phyloP scores from a whole-genome alignment of 2,888 invertebrate genomes.

The Hedya salicella region DNA sequence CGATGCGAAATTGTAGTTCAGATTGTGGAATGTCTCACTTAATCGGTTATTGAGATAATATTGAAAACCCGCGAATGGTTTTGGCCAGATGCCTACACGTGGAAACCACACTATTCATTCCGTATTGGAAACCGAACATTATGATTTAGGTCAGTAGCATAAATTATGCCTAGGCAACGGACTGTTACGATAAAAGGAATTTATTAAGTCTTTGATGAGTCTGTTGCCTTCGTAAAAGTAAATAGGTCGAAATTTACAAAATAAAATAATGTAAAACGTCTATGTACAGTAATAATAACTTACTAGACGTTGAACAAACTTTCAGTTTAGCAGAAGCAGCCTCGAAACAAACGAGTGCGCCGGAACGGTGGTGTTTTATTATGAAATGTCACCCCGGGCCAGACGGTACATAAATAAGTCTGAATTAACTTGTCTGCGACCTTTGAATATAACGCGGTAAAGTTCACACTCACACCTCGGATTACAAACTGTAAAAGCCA shows the following conservation, averaged over 20 bases:
- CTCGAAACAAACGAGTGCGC: slow-evolving; percentile 58
- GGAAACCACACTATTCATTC: background rate
- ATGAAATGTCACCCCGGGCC: slow-evolving; percentile 79
- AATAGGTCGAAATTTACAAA: slow-evolving; percentile 44
- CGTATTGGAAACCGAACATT: background rate
- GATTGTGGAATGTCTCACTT: slow-evolving; percentile 12
- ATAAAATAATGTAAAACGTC: slow-evolving; percentile 41
- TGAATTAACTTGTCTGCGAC: slow-evolving; percentile 82
- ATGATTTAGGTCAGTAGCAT: background rate
- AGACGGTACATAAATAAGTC: slow-evolving; percentile 82
- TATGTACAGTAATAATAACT: slow-evolving; percentile 55
- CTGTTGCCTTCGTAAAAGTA: slow-evolving; percentile 28
- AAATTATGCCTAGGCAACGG: slow-evolving; percentile 15
- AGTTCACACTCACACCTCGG: slow-evolving; percentile 68
- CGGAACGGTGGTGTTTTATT: slow-evolving; percentile 74
- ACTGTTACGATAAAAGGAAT: too few relatives aligned
- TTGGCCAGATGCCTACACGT: slow-evolving; percentile 23
- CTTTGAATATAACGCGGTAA: slow-evolving; percentile 65
- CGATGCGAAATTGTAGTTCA: slow-evolving; percentile 22
- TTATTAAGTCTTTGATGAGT: too few relatives aligned
- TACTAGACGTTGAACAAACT: slow-evolving; percentile 74
- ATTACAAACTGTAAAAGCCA: slow-evolving; percentile 51
- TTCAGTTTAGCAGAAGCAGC: slow-evolving; percentile 60
- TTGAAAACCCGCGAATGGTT: background rate
- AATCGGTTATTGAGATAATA: slow-evolving; percentile 13